These are phyloP conservation scores for Diadegma fenestrale DNA, from an alignment of 2,888 invertebrate species.

Conservation along the genomic window DNA sequence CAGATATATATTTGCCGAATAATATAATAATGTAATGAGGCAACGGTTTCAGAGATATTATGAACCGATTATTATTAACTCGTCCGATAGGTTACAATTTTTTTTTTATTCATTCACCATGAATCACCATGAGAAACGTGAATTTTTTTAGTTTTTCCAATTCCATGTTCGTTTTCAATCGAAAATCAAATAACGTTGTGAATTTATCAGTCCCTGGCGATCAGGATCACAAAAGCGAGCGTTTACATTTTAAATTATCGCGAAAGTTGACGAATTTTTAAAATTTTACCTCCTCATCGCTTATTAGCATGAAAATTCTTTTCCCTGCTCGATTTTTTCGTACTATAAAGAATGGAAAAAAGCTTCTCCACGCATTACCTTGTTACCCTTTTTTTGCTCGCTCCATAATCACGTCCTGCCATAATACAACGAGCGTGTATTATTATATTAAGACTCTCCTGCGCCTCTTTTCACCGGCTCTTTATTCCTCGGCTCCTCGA, in stretches of 20 bases:
- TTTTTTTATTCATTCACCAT: background rate
- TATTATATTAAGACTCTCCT: conserved; percentile 76
- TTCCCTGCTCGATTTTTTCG: conserved; percentile 22
- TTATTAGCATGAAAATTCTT: no score
- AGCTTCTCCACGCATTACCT: conserved; percentile 75
- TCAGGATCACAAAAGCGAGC: background rate
- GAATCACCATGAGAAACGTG: conserved; percentile 25
- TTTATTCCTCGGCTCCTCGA: conserved; percentile 40
- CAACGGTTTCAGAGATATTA: conserved; percentile 50
- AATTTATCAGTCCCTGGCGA: conserved; percentile 18
- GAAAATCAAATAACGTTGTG: conserved; percentile 29
- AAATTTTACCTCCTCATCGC: no score
- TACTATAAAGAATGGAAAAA: conserved; percentile 50
- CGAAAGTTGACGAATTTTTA: background rate
- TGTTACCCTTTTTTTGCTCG: conserved; percentile 81
- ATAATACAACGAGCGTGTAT: conserved; percentile 77
- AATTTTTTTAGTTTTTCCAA: background rate
- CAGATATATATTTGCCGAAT: conserved; percentile 50
- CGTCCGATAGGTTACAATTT: conserved; percentile 7
- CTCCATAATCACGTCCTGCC: conserved; percentile 79
- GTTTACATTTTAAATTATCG: no score
- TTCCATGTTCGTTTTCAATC: background rate
- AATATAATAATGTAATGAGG: conserved; percentile 55
- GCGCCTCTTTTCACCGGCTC: conserved; percentile 40
- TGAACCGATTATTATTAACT: conserved; percentile 49